Evolutionary conservation across 2,888 invertebrate genomes (phyloP).

Genomic region (Napeogenes sylphis): DNA sequence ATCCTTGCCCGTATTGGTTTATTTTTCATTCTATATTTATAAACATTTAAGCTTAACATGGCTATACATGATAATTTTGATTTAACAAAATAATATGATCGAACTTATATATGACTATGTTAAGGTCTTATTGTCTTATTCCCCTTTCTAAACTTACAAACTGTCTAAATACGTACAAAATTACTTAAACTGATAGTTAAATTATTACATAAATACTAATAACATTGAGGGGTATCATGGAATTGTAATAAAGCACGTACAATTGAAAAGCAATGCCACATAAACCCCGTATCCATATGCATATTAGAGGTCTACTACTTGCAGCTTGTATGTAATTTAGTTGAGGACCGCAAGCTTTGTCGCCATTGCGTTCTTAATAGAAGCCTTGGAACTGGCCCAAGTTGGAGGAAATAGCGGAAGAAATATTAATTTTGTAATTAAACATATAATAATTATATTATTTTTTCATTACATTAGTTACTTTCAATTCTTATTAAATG

Average conservation of each 20-base stretch:
- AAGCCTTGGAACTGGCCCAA: slow-evolving; percentile 18
- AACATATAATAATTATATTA: not conserved
- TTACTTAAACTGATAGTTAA: too few relatives aligned
- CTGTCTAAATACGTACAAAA: too few relatives aligned
- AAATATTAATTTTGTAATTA: not conserved
- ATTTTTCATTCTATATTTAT: too few relatives aligned
- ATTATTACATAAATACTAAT: too few relatives aligned
- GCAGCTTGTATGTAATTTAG: slow-evolving; percentile 34
- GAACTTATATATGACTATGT: too few relatives aligned
- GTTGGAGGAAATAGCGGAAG: not conserved
- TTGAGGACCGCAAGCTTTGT: slow-evolving; percentile 35
- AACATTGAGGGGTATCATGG: not conserved
- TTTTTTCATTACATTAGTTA: not conserved
- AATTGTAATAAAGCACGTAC: slow-evolving; percentile 2
- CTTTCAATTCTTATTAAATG: too few relatives aligned
- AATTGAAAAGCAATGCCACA: slow-evolving; percentile 8
- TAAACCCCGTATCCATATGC: slow-evolving; percentile 14
- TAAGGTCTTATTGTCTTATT: too few relatives aligned
- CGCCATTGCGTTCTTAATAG: slow-evolving; percentile 33
- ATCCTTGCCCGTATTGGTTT: too few relatives aligned
- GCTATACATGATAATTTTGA: too few relatives aligned
- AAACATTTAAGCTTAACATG: too few relatives aligned
- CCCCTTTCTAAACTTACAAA: too few relatives aligned
- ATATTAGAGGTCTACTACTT: slow-evolving; percentile 27
- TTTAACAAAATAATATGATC: too few relatives aligned